These are phyloP conservation scores for Oligia fasciuncula DNA, from an alignment of 2,888 invertebrate species.

Conservation along the genomic window DNA sequence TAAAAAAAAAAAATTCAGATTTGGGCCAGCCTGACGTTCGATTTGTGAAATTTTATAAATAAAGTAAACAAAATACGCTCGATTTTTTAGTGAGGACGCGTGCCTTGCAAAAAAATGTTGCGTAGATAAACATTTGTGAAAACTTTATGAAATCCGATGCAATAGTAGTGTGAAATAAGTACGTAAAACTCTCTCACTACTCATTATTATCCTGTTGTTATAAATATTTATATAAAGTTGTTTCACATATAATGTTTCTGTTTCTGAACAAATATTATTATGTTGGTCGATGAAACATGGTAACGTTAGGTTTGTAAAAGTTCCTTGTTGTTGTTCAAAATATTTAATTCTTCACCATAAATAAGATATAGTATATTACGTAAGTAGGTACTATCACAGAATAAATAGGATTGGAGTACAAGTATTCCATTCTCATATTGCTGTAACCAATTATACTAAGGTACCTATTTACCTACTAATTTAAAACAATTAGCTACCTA, in stretches of 20 bases:
- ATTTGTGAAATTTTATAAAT: neutral
- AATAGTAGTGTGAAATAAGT: conserved; percentile 1
- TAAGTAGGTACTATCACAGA: neutral
- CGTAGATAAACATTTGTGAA: neutral
- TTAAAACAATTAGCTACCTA: neutral
- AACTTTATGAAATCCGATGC: neutral
- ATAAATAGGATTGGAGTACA: too few species aligned
- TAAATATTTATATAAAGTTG: neutral
- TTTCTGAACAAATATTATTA: neutral
- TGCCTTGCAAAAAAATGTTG: too few species aligned
- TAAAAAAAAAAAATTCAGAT: neutral
- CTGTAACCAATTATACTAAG: neutral
- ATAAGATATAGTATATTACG: neutral
- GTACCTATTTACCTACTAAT: too few species aligned
- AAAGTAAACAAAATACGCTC: neutral
- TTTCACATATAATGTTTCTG: neutral
- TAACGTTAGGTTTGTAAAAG: neutral
- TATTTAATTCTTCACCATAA: neutral
- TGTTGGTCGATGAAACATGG: neutral
- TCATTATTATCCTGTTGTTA: neutral
- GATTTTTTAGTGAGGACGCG: neutral
- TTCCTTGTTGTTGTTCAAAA: conserved; percentile 8
- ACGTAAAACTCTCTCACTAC: neutral
- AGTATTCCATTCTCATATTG: neutral
- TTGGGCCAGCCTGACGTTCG: conserved; percentile 1